Evolutionary conservation across 2,113 vertebrate species (phyloP).

Genomic region (Carettochelys insculpta): DNA sequence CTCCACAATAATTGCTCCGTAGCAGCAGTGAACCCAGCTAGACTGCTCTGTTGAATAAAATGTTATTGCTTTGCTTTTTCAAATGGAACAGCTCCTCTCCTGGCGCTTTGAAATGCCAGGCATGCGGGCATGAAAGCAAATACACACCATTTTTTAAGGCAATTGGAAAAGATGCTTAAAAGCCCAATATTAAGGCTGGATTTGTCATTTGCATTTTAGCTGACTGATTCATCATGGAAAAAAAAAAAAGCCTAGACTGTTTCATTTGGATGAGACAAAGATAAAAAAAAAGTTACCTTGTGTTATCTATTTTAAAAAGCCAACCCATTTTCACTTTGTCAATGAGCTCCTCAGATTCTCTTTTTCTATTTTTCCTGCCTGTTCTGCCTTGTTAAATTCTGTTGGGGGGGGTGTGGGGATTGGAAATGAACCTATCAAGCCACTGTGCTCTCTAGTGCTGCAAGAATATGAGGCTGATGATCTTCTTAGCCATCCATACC

Average conservation of each 20-base stretch:
- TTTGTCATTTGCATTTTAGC: conserved; percentile 57
- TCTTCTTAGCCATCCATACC: neutral
- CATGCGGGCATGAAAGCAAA: conserved; percentile 74
- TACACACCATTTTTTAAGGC: conserved; percentile 50
- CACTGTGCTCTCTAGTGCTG: neutral
- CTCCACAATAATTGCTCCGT: neutral
- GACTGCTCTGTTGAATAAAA: conserved; percentile 45
- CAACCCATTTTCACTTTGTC: neutral
- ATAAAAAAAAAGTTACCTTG: conserved; percentile 30
- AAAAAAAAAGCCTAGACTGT: conserved; percentile 6
- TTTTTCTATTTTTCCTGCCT: neutral
- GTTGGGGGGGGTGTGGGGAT: neutral
- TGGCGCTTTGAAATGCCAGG: conserved; percentile 65
- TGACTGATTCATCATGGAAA: conserved; percentile 56
- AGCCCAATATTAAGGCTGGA: conserved; percentile 52
- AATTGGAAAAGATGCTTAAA: conserved; percentile 44
- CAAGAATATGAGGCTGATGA: neutral
- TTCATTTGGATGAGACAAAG: conserved; percentile 39
- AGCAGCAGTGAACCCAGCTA: conserved; percentile 45
- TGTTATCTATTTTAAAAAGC: neutral
- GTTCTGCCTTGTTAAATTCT: neutral
- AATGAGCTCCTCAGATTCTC: neutral
- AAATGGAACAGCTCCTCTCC: conserved; percentile 55
- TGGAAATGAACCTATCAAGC: neutral
- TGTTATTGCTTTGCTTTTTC: conserved; percentile 54